Evolutionary conservation across 1,140 invertebrate species (phyloP).

Genomic region (Hyles vespertilio): DNA sequence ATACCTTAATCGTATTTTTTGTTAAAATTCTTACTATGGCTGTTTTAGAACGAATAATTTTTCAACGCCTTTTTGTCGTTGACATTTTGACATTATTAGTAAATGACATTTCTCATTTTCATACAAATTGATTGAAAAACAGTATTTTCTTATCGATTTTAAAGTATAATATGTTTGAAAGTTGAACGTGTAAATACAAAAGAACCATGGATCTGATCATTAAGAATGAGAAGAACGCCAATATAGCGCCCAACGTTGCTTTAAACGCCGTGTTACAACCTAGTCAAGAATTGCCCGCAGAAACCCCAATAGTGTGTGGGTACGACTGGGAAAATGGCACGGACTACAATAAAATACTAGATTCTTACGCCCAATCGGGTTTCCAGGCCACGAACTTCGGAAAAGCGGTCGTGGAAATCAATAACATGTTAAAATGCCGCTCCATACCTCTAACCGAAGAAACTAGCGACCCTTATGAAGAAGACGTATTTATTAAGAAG

Average conservation of each 20-base stretch:
- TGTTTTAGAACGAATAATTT: no score
- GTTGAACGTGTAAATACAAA: conserved; percentile 1
- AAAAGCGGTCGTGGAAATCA: conserved; percentile 92
- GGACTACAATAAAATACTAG: conserved; percentile 90
- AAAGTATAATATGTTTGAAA: no score
- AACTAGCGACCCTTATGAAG: conserved; percentile 80
- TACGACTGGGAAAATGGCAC: conserved; percentile 97
- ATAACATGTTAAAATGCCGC: conserved; percentile 90
- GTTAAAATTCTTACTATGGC: no score
- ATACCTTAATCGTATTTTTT: no score
- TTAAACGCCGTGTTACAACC: conserved; percentile 81
- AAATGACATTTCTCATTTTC: no score
- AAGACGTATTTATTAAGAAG: conserved; percentile 87
- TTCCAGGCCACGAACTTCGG: conserved; percentile 99
- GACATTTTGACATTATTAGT: no score
- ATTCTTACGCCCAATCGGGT: conserved; percentile 88
- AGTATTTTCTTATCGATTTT: no score
- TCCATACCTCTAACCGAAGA: conserved; percentile 80
- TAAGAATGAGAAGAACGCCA: conserved; percentile 25
- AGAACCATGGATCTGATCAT: conserved; percentile 34
- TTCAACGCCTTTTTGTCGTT: no score
- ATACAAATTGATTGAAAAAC: no score
- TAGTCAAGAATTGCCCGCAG: conserved; percentile 78
- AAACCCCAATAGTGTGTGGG: conserved; percentile 81
- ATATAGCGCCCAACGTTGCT: conserved; percentile 74